Conservation (phyloP, 2,888 invertebrate species). For the Archips xylosteana region DNA sequence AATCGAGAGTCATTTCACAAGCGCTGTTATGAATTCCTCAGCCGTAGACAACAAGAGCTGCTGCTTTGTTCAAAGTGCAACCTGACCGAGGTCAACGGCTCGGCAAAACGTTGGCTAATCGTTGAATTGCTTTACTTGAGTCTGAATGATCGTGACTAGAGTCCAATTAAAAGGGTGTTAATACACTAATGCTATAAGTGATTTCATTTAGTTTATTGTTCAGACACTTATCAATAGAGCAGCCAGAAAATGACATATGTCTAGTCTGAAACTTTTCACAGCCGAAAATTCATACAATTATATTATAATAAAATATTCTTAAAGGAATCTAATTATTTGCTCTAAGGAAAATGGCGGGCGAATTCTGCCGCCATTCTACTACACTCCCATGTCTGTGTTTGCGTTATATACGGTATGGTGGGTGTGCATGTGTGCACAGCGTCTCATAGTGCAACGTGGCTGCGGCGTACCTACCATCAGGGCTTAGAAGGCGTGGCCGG, state of each 20-base stretch:
- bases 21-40: slow-evolving; percentile 56
- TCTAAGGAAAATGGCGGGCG: slow-evolving; percentile 61
- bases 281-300: neutral
- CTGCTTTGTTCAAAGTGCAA: slow-evolving; percentile 77
- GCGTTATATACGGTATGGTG: slow-evolving; percentile 33
- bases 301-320: neutral
- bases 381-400: slow-evolving; percentile 54
- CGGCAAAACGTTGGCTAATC: slow-evolving; percentile 75
- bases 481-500: slow-evolving; percentile 66
- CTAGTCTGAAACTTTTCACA: neutral
- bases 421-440: slow-evolving; percentile 58
- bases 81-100: slow-evolving; percentile 76
- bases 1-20: slow-evolving; percentile 51
- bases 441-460: slow-evolving; percentile 63
- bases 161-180: neutral
- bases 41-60: slow-evolving; percentile 54
- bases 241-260: neutral
- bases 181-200: neutral
- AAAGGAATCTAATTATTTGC: slow-evolving; percentile 5
- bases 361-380: slow-evolving; percentile 61
- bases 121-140: slow-evolving; percentile 60
- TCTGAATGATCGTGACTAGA: slow-evolving; percentile 26
- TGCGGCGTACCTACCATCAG: slow-evolving; percentile 63
- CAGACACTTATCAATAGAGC: too few species aligned
- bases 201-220: neutral